phyloP scores from a whole-genome alignment of 2,797 vertebrate genomes.

The Etheostoma nigrum region DNA sequence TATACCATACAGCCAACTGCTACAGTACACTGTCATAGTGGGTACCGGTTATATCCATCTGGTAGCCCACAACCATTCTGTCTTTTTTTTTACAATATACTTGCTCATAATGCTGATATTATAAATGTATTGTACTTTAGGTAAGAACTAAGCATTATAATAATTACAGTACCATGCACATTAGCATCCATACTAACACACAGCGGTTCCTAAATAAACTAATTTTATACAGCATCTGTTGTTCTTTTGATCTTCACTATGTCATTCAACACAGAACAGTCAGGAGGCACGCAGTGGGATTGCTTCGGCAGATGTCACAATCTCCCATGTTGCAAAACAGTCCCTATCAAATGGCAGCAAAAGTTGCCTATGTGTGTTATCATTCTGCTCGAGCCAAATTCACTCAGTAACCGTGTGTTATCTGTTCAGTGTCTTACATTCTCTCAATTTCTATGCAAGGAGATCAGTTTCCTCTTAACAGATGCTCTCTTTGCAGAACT shows the following conservation, averaged over 20 bases:
- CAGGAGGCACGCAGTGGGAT: conserved; percentile 9
- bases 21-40: neutral
- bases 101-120: neutral
- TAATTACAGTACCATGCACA: neutral
- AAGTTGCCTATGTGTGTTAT: conserved; percentile 2
- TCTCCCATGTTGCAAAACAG: neutral
- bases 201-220: conserved; percentile 4
- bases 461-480: neutral
- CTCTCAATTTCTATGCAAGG: neutral
- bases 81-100: neutral
- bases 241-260: conserved; percentile 4
- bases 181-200: conserved; percentile 1
- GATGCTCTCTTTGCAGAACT: neutral
- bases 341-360: neutral
- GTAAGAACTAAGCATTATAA: too few relatives aligned
- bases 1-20: neutral
- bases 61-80: neutral
- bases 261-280: conserved; percentile 4
- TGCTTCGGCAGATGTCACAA: conserved; percentile 19
- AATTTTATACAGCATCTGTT: conserved; percentile 19
- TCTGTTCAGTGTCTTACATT: neutral
- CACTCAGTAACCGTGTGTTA: neutral
- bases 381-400: conserved; percentile 13
- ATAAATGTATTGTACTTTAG: neutral
- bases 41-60: neutral